Evolutionary conservation across 2,888 invertebrate species (phyloP).

Genomic region (Gasteruption jaculator): DNA sequence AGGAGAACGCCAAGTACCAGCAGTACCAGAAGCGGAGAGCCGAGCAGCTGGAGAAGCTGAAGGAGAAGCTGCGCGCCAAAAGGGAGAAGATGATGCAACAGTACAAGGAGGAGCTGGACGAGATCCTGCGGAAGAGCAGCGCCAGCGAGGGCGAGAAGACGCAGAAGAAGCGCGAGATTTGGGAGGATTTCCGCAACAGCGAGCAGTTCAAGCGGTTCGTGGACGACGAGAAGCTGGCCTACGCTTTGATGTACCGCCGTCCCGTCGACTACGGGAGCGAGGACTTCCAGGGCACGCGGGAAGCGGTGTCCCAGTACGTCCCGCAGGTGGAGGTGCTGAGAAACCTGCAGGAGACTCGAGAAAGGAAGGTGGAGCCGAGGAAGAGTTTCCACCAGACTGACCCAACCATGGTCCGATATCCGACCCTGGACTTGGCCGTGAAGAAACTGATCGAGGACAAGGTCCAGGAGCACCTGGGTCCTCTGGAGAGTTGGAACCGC

Average conservation of each 20-base stretch:
- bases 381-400: background rate
- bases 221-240: slow-evolving; percentile 23
- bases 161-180: slow-evolving; percentile 24
- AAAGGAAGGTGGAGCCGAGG: slow-evolving; percentile 13
- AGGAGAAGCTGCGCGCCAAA: slow-evolving; percentile 24
- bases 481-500: background rate
- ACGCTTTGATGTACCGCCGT: slow-evolving; percentile 21
- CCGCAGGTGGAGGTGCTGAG: slow-evolving; percentile 21
- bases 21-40: slow-evolving; percentile 22
- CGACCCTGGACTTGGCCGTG: background rate
- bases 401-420: background rate
- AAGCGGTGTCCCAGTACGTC: slow-evolving; percentile 12
- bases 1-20: slow-evolving; percentile 15
- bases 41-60: slow-evolving; percentile 26
- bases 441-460: slow-evolving; percentile 4
- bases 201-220: slow-evolving; percentile 21
- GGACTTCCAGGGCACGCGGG: background rate
- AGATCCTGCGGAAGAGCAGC: slow-evolving; percentile 17
- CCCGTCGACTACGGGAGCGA: slow-evolving; percentile 15
- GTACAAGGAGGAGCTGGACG: slow-evolving; percentile 25
- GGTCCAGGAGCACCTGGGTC: background rate
- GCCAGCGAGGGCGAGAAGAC: slow-evolving; percentile 17
- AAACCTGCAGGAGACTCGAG: slow-evolving; percentile 12
- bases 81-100: slow-evolving; percentile 25
- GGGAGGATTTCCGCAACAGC: slow-evolving; percentile 18